Base-by-base conservation (phyloP, 1,140 invertebrate species). In the Bombus confusus region DNA sequence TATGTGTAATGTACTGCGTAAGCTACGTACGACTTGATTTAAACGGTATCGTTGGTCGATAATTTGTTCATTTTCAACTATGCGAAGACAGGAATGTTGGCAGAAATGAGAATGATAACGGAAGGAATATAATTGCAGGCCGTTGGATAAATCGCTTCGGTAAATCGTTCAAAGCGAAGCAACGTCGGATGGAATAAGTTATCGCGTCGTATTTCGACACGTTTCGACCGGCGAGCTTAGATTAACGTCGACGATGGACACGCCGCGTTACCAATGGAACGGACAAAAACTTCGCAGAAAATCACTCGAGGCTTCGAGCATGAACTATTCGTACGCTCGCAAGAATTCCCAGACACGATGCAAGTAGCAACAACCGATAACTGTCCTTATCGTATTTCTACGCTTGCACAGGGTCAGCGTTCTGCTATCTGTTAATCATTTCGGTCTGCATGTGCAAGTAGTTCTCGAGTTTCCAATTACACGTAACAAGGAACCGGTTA, bases 391-490 rank as follows among this genome's bases (percentile, higher is more conserved):
- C 68, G 41, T 47, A 37, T 84, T 84, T 79, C 83, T 72, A 85
- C 68, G 25, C 76, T 64, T 34, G 62, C 72, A 31, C 37, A 71
- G 80, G 80, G 85, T 86, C 85, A 86, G 73, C 80, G 85, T 69
- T 75, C 85, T 59, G 72, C 80, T 86, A 82, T 86, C 85, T 69
- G 80, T 86, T 82, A 82, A 82, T 86, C 85, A 75, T 86, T 82
- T 86, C 73, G 85, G 62, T 72, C 28, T 69, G 80, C 71, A 68
- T 83, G 80, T 47, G 83, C 85, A 76, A 86, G 85, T 76, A 72
- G 80, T 71, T 86, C 80, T 86, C 85, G 80, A 83, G 85, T 86
- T 82, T 86, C 80, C 80, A 75, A 82, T 86, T 86, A 86, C 85
- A 82, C 85, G 85, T 82, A 86, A 86, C 85, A 74, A 86, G 85